phyloP scores from a whole-genome alignment of 1,140 invertebrate species.

The Pissodes strobi region DNA sequence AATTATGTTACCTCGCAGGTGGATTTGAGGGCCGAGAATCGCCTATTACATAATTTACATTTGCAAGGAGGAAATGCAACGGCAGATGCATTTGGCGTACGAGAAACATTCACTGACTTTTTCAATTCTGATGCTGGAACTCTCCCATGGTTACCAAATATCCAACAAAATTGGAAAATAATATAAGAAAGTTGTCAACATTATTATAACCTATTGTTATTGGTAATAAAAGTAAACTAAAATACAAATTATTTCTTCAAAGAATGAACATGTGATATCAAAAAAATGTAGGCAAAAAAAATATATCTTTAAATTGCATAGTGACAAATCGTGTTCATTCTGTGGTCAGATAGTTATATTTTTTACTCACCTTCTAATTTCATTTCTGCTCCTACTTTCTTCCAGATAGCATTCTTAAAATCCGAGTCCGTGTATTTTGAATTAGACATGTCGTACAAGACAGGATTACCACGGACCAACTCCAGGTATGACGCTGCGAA shows the following conservation, averaged over 20 bases:
- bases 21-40: neutral
- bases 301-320: constrained; percentile 4
- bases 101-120: constrained; percentile 18
- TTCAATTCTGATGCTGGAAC: constrained; percentile 7
- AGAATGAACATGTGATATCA: neutral
- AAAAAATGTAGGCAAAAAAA: neutral
- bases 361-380: neutral
- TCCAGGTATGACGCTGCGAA: too few relatives aligned
- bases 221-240: constrained; percentile 3
- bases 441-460: constrained; percentile 10
- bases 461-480: neutral
- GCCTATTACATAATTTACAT: constrained; percentile 17
- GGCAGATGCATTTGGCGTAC: constrained; percentile 9
- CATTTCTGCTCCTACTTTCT: constrained; percentile 16
- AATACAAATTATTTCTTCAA: constrained; percentile 5
- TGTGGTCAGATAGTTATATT: neutral
- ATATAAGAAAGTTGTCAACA: neutral
- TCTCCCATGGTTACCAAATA: neutral
- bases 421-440: constrained; percentile 15
- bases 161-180: constrained; percentile 7
- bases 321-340: constrained; percentile 2
- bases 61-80: constrained; percentile 21
- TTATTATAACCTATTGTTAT: neutral
- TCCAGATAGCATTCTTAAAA: constrained; percentile 13
- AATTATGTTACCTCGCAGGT: neutral